These are phyloP conservation scores for Gymnobelideus leadbeateri DNA, from an alignment of 2,113 vertebrate genomes.

Conservation along the genomic window DNA sequence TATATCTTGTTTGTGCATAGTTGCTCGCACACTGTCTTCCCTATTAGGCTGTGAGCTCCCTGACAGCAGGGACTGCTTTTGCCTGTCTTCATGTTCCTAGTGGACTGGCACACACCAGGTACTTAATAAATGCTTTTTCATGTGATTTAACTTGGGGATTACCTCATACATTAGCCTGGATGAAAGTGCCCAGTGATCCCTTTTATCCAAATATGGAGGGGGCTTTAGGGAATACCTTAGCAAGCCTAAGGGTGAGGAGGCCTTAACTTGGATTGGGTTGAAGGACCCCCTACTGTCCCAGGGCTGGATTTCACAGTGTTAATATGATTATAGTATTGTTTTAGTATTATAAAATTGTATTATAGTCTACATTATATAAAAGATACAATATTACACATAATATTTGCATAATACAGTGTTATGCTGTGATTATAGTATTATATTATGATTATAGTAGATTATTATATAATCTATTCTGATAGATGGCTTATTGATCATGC, in stretches of 20 bases:
- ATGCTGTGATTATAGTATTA: background rate
- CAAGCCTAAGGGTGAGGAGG: background rate
- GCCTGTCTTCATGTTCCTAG: background rate
- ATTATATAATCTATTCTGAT: background rate
- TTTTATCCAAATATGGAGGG: background rate
- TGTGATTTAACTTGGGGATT: background rate
- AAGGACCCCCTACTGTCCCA: background rate
- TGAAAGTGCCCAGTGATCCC: background rate
- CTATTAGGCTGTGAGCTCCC: background rate
- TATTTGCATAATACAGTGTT: background rate
- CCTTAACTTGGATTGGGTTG: background rate
- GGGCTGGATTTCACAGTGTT: background rate
- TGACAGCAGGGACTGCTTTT: background rate
- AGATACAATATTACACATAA: too few relatives aligned
- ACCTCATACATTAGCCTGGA: background rate
- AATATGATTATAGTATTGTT: background rate
- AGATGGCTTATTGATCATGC: background rate
- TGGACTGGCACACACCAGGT: background rate
- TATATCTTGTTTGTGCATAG: background rate
- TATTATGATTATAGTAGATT: too few relatives aligned
- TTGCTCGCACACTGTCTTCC: background rate
- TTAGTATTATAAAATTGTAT: too few relatives aligned
- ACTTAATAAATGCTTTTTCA: background rate
- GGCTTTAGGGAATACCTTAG: background rate
- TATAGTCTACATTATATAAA: too few relatives aligned